These are phyloP conservation scores for Ischnus inquisitorius DNA, from an alignment of 2,888 invertebrate genomes.

Conservation along the genomic window DNA sequence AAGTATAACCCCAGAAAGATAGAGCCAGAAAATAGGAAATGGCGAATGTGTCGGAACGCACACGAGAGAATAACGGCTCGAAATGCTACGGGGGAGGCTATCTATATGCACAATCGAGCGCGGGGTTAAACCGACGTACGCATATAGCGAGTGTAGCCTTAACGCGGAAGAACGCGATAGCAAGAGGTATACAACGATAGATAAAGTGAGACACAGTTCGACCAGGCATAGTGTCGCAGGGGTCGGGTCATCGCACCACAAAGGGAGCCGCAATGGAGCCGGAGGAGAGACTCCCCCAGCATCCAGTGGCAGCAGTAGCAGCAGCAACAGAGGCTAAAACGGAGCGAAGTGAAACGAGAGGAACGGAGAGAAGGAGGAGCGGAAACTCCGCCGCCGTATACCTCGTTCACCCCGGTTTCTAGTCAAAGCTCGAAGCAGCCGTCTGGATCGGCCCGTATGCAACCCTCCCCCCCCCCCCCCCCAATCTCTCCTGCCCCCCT, in stretches of 20 bases:
- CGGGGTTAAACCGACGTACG: neutral
- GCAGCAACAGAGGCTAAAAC: conserved; percentile 30
- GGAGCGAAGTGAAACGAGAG: conserved; percentile 30
- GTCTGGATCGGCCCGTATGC: neutral
- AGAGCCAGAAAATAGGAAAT: neutral
- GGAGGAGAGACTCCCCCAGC: conserved; percentile 19
- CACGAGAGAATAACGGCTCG: neutral
- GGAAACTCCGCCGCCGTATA: conserved; percentile 30
- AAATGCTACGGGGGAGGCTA: neutral
- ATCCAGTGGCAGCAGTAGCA: conserved; percentile 14
- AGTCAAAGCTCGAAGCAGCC: conserved; percentile 51
- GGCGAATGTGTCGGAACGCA: neutral
- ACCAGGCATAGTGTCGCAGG: conserved; percentile 14
- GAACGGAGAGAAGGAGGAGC: conserved; percentile 36
- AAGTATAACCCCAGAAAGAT: neutral
- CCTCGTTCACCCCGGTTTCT: neutral
- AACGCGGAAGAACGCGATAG: conserved; percentile 16
- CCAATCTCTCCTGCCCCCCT: neutral
- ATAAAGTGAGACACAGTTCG: conserved; percentile 3
- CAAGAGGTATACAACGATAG: neutral
- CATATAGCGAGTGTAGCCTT: neutral
- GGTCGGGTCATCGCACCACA: conserved; percentile 65
- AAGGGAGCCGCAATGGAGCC: conserved; percentile 51
- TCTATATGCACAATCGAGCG: neutral
- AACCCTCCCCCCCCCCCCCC: neutral